These are phyloP conservation scores for Ceratosolen fusciceps DNA, from an alignment of 1,140 invertebrate species.

Conservation along the genomic window DNA sequence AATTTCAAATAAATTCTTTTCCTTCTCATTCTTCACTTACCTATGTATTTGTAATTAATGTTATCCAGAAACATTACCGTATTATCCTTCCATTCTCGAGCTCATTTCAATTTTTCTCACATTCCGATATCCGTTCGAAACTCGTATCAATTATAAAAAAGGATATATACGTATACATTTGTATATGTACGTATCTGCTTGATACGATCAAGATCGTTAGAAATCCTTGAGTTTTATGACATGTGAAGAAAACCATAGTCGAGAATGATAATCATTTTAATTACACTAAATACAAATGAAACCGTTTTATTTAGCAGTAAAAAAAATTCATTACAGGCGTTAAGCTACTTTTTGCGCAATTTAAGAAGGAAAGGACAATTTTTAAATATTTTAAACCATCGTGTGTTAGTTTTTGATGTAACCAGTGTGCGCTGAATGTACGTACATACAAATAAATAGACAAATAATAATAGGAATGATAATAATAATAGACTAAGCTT, in stretches of 20 bases:
- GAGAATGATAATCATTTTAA: conserved; percentile 35
- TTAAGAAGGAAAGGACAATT: background rate
- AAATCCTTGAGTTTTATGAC: conserved; percentile 23
- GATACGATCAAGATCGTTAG: conserved; percentile 28
- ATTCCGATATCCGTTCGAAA: background rate
- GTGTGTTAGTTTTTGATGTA: too few relatives aligned
- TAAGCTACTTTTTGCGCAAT: background rate
- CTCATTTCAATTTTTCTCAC: conserved; percentile 10
- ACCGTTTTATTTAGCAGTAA: background rate
- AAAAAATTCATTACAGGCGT: background rate
- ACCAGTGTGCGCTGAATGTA: too few relatives aligned
- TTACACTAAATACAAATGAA: conserved; percentile 25
- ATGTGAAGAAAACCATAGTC: conserved; percentile 29
- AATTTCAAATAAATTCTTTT: background rate
- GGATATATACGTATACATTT: too few relatives aligned
- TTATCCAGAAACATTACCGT: background rate
- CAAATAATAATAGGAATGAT: too few relatives aligned
- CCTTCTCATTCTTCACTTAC: too few relatives aligned
- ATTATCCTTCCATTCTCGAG: background rate
- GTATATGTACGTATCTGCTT: conserved; percentile 6
- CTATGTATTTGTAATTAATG: background rate
- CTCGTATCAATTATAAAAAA: conserved; percentile 33
- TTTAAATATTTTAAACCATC: too few relatives aligned
- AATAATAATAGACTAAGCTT: too few relatives aligned
- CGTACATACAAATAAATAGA: too few relatives aligned